Evolutionary conservation across 2,797 vertebrate genomes (phyloP).

Genomic region (Diceros bicornis): DNA sequence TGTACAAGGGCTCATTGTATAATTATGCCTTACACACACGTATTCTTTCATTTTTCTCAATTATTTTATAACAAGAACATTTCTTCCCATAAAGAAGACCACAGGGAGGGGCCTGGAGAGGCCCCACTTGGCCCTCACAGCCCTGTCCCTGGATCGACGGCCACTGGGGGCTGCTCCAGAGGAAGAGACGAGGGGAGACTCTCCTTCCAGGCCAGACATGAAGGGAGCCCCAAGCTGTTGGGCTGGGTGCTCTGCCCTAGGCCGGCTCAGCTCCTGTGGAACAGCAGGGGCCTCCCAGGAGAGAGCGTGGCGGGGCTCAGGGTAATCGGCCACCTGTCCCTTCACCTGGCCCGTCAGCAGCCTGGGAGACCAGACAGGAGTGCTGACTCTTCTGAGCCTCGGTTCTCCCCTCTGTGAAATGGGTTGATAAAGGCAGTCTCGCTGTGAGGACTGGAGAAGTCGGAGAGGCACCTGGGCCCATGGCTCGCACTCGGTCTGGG

Average conservation of each 20-base stretch:
- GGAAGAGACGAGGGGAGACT: background rate
- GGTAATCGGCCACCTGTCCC: background rate
- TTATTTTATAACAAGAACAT: background rate
- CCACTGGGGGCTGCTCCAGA: too few species aligned
- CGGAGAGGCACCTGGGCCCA: background rate
- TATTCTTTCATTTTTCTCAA: too few species aligned
- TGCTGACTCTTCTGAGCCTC: background rate
- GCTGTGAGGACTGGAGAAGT: background rate
- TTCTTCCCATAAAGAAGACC: background rate
- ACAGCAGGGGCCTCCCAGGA: background rate
- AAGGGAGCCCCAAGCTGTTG: background rate
- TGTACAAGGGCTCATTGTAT: rapidly evolving
- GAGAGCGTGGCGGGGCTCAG: rapidly evolving
- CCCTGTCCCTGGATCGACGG: background rate
- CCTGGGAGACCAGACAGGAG: background rate
- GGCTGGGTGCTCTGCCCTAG: background rate
- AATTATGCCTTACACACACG: rapidly evolving
- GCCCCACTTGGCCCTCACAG: rapidly evolving
- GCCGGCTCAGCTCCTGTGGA: background rate
- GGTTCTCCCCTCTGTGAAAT: background rate
- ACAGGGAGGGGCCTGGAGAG: rapidly evolving
- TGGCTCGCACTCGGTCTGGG: rapidly evolving
- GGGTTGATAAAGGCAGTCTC: too few species aligned
- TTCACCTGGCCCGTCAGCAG: background rate
- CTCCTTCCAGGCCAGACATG: background rate